These are phyloP conservation scores for Tribolium madens DNA, from an alignment of 1,140 invertebrate species.

Conservation along the genomic window DNA sequence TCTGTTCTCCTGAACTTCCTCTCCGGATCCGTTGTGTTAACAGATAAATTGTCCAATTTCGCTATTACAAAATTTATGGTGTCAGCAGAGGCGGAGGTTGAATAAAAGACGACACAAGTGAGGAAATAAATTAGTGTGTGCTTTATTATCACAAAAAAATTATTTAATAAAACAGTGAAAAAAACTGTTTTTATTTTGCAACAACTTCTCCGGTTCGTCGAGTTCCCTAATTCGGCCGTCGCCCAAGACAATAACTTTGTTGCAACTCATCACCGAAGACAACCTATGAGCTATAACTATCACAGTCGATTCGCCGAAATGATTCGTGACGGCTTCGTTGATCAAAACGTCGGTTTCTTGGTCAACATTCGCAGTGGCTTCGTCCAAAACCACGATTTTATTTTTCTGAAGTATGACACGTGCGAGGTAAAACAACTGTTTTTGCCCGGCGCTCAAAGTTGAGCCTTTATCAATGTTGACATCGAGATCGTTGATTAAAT, in stretches of 20 bases:
- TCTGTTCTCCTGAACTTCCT: too few species aligned
- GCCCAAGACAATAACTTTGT: slow-evolving; percentile 72
- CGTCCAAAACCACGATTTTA: slow-evolving; percentile 71
- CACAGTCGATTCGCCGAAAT: slow-evolving; percentile 75
- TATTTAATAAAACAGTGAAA: slow-evolving; percentile 17
- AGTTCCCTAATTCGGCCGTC: slow-evolving; percentile 60
- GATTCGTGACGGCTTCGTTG: slow-evolving; percentile 71
- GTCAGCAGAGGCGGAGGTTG: too few species aligned
- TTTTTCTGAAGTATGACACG: slow-evolving; percentile 71
- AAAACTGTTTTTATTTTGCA: slow-evolving; percentile 17
- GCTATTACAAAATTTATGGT: too few species aligned
- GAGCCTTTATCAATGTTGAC: slow-evolving; percentile 73
- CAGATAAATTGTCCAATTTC: too few species aligned
- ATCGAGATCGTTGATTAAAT: slow-evolving; percentile 69
- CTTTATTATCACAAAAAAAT: neutral
- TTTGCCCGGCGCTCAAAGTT: slow-evolving; percentile 70
- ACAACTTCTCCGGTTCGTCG: neutral
- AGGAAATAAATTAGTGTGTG: too few species aligned
- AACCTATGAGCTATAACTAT: slow-evolving; percentile 80
- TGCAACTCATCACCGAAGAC: neutral
- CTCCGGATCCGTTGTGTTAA: too few species aligned
- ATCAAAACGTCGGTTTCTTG: slow-evolving; percentile 73
- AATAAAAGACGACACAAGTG: too few species aligned
- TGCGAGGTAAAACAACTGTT: slow-evolving; percentile 74
- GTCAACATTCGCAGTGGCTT: slow-evolving; percentile 74